Conservation (phyloP, 2,888 invertebrate species). For the Thecophora atra region DNA sequence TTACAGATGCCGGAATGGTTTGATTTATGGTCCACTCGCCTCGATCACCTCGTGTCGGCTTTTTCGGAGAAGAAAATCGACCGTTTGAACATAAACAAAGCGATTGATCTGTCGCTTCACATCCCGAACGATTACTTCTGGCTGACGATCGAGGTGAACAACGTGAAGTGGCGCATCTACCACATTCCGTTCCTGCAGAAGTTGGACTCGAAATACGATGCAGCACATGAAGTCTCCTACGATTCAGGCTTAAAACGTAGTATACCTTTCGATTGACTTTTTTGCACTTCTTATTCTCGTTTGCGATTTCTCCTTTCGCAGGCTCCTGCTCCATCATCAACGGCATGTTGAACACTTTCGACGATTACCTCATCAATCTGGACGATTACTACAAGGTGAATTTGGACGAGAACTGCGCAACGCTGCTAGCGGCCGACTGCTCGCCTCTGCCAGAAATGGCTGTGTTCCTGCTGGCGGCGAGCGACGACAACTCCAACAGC, state of each 20-base stretch:
- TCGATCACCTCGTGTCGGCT: slow-evolving; percentile 64
- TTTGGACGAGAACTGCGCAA: slow-evolving; percentile 54
- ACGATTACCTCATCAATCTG: slow-evolving; percentile 61
- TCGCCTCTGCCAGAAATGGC: slow-evolving; percentile 62
- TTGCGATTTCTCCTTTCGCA: too few relatives aligned
- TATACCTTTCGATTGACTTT: too few relatives aligned
- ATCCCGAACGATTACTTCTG: slow-evolving; percentile 61
- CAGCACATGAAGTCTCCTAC: slow-evolving; percentile 61
- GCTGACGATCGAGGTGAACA: slow-evolving; percentile 61
- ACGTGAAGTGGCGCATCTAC: slow-evolving; percentile 62
- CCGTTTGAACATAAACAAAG: slow-evolving; percentile 59
- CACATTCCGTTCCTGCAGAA: slow-evolving; percentile 64
- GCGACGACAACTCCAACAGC: slow-evolving; percentile 44
- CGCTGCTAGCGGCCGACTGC: slow-evolving; percentile 63
- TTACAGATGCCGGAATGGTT: slow-evolving; percentile 64
- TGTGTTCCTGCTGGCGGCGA: slow-evolving; percentile 59
- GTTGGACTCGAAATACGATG: slow-evolving; percentile 64
- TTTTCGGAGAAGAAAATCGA: slow-evolving; percentile 60
- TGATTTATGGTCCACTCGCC: slow-evolving; percentile 60
- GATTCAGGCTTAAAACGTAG: slow-evolving; percentile 62
- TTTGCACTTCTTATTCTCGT: too few relatives aligned
- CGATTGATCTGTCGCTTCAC: slow-evolving; percentile 60
- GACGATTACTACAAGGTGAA: slow-evolving; percentile 52
- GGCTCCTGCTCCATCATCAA: slow-evolving; percentile 65
- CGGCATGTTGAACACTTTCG: slow-evolving; percentile 64